Evolutionary conservation across 2,888 invertebrate species (phyloP).

Genomic region (Hirtodrosophila alboralis): DNA sequence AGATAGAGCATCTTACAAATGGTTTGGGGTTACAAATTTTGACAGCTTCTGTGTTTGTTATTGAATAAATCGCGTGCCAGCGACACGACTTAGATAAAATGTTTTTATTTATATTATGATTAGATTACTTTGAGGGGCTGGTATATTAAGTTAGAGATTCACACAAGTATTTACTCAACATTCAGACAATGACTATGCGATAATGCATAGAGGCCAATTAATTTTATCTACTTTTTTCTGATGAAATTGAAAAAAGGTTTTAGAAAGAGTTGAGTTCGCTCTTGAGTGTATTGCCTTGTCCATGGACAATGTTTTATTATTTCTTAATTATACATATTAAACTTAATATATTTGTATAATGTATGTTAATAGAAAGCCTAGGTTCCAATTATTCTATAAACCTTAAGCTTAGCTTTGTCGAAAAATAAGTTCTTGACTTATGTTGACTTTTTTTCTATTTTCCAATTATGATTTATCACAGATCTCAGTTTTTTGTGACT

Average conservation of each 20-base stretch:
- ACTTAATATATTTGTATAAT: too few species aligned
- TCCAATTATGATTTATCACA: slow-evolving; percentile 8
- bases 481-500: slow-evolving; percentile 55
- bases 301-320: too few species aligned
- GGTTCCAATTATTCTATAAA: too few species aligned
- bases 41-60: slow-evolving; percentile 30
- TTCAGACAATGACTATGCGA: slow-evolving; percentile 24
- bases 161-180: slow-evolving; percentile 14
- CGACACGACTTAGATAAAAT: slow-evolving; percentile 22
- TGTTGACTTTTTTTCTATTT: not conserved
- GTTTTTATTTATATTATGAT: slow-evolving; percentile 29
- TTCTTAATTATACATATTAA: too few species aligned
- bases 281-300: too few species aligned
- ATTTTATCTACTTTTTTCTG: not conserved
- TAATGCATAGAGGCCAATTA: not conserved
- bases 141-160: slow-evolving; percentile 1
- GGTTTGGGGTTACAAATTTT: not conserved
- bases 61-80: slow-evolving; percentile 26
- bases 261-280: too few species aligned
- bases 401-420: too few species aligned
- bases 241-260: too few species aligned
- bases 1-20: slow-evolving; percentile 3
- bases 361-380: too few species aligned
- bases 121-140: slow-evolving; percentile 22
- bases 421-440: too few species aligned